Base-by-base conservation (phyloP, 2,888 invertebrate genomes). In the Leuctra nigra region DNA sequence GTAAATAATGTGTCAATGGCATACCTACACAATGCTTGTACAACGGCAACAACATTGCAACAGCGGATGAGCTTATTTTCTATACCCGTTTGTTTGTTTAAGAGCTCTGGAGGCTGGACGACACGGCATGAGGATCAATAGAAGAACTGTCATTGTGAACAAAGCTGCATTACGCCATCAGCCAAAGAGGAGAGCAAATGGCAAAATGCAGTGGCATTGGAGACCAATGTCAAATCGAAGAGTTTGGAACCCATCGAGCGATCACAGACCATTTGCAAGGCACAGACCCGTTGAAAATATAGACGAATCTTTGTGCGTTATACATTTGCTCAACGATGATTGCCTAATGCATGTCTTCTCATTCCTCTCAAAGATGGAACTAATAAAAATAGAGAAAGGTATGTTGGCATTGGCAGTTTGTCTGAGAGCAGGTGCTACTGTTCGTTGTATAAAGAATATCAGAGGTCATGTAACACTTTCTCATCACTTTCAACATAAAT, bases 141-240 rank as follows among this genome's bases (percentile, higher is more conserved):
- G 68, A 55, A 64, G 69, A 59, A 61, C 66, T 16, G 67, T 82
- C 44, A 72, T 72, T 62, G 76, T 79, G 55, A 75, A 74, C 1
- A 76, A 80, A 1, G 82, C 81, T 0, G 79, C 82, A 65, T 77
- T 78, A 56, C 81, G 81, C 81, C 81, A 81, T 66, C 82, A 82
- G 65, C 81, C 82, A 0, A 16, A 24, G n/a, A 38, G 48, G 38
- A 18, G 48, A 9, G 33, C 56, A 13, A 56, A 56, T 41, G 59
- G 59, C 6, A 53, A 16, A 3, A 35, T 59, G 2, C 3, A 54
- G 33, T 56, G 55, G n/a, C n/a, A n/a, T n/a, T n/a, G n/a, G n/a
- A n/a, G n/a, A n/a, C n/a, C n/a, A n/a, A n/a, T n/a, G n/a, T n/a
- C n/a, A n/a, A n/a, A n/a, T n/a, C n/a, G n/a, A n/a, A n/a, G n/a